Evolutionary conservation across 2,888 invertebrate species (phyloP), one percentile per base, ranked within the genome.

Genomic region (Rhingia campestris): DNA sequence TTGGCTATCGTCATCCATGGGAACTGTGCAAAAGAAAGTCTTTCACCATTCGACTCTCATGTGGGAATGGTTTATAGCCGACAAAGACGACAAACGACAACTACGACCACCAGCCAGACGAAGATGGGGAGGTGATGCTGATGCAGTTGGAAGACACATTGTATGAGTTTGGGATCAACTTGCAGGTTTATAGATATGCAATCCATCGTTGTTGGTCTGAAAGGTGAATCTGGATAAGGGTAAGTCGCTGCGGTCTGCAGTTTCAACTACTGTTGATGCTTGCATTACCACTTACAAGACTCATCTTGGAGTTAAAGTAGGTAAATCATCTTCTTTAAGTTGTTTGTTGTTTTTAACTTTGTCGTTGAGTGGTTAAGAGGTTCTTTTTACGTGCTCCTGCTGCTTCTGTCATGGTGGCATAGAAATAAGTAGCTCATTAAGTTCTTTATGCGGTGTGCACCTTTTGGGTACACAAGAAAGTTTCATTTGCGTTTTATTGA

Each of bases 1-100:
- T 41, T 61, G 63, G 54, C 32, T 51, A 73, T 79, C 73, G 67
- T 67, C 70, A 84, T 74, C 56, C 84, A 81, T 85, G 85, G 85
- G 85, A 85, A 85, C 72, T 85, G 81, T 85, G 81, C 72, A 85
- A 82, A 82, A 79, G 74, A 86, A 82, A 86, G 86, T 75, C 82
- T 86, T 82, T 86, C 79, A 76, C 82, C 79, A 72, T 80, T 58
- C 56, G 35, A 14, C 70, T 70, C 69, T 74, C 47, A 70, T 84
- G 73, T 66, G 74, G 75, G 74, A 70, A 79, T 74, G 53, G 64
- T 51, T 69, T 63, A 54, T 35, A 63, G 74, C 79, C 82, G 82
- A 84, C 82, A 79, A 79, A 82, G 82, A 63, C 66, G 39, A 45
- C 67, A 56, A 72, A 37, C 61, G 12, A 43, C 32, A 12, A 12